A percentile compares a stretch with the other conserved stretches of the same genome.
Conservation (phyloP, 2,888 invertebrate species). For the Phytoseiulus persimilis region DNA sequence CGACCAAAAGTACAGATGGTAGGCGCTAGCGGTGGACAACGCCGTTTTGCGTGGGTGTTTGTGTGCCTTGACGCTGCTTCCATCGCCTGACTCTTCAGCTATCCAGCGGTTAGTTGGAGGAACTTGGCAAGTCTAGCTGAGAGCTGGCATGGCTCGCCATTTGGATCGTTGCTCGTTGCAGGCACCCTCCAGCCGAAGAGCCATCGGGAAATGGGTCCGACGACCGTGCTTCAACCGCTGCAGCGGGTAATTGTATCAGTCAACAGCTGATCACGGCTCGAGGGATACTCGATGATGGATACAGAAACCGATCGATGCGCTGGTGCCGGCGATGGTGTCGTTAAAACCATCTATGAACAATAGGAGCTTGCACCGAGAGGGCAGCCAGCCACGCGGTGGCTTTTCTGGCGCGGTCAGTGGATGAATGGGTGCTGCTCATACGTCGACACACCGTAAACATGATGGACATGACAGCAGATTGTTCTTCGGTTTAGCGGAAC, state of each 20-base stretch:
- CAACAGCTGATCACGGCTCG: constrained; percentile 5
- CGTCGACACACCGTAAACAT: neutral
- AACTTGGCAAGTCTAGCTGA: too few relatives aligned
- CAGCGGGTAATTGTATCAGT: neutral
- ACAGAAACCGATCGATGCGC: neutral
- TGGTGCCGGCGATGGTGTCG: neutral
- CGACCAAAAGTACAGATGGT: neutral
- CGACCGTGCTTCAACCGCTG: neutral
- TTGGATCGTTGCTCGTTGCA: too few relatives aligned
- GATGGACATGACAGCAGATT: neutral
- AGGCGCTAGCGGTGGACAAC: neutral
- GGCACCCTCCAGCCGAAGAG: neutral
- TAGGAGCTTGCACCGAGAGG: neutral
- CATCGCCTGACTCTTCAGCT: neutral
- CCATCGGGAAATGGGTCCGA: neutral
- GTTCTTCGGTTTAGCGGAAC: neutral
- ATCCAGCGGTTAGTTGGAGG: neutral
- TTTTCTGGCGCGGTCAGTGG: neutral
- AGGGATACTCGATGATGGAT: neutral
- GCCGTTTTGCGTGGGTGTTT: neutral
- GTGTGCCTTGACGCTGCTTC: neutral
- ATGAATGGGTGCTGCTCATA: neutral
- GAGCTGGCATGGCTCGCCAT: too few relatives aligned
- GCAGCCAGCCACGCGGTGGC: neutral
- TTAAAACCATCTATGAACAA: neutral